phyloP scores from a whole-genome alignment of 2,888 invertebrate species.

The Drosophila quinaria region DNA sequence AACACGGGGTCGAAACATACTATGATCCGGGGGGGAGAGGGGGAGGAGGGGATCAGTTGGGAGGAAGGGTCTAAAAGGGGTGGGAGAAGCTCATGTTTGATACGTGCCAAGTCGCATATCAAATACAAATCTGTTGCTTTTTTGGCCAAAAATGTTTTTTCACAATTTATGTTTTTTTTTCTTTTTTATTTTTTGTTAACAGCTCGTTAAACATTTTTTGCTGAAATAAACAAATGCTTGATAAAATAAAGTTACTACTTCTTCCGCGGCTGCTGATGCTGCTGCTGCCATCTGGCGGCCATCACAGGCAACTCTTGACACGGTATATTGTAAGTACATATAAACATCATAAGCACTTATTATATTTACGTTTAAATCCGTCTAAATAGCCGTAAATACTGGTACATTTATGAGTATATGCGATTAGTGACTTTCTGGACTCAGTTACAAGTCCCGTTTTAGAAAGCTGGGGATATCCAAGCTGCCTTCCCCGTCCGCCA shows the following conservation, averaged over 20 bases:
- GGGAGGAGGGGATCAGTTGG: neutral
- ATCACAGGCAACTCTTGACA: neutral
- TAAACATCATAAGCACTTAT: neutral
- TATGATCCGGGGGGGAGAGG: neutral
- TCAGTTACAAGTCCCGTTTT: slow-evolving; percentile 1
- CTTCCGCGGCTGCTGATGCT: slow-evolving; percentile 17
- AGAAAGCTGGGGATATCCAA: slow-evolving; percentile 10
- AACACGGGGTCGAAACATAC: slow-evolving; percentile 37
- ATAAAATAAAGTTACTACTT: slow-evolving; percentile 20
- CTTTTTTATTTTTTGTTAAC: slow-evolving; percentile 1
- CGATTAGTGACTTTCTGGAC: neutral
- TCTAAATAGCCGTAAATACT: slow-evolving; percentile 15
- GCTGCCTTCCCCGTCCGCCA: neutral
- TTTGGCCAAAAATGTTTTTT: slow-evolving; percentile 32
- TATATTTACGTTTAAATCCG: slow-evolving; percentile 14
- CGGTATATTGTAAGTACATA: neutral
- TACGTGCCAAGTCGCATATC: slow-evolving; percentile 65
- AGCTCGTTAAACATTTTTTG: slow-evolving; percentile 39
- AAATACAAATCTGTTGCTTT: slow-evolving; percentile 46
- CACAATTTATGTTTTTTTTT: neutral
- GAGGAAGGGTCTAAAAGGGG: slow-evolving; percentile 9
- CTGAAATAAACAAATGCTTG: slow-evolving; percentile 33
- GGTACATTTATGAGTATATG: neutral
- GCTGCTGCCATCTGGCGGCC: slow-evolving; percentile 16
- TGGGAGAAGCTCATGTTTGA: slow-evolving; percentile 42